Base-by-base conservation (phyloP, 2,888 invertebrate genomes). In the Cetonia aurata region DNA sequence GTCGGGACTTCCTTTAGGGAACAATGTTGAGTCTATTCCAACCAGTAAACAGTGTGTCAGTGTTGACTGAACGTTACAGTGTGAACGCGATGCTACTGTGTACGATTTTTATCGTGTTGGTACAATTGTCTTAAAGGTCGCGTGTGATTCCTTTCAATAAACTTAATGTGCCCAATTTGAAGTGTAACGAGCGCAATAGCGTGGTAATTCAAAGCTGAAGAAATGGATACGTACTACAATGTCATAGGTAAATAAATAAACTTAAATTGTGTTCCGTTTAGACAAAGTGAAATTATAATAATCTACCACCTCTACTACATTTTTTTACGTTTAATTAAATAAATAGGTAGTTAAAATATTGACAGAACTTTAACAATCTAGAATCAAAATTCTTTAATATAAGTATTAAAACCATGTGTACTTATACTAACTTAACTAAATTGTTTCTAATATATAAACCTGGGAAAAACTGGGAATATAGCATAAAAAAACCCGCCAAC, bases 1-100 rank as follows among this genome's bases (percentile, higher is more conserved):
- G 78, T 77, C 77, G 76, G 78, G 74, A 76, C 75, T 75, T 75
- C 75, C 75, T 77, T 73, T 73, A 62, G 71, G 65, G 73, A 75
- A 76, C 74, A 76, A 74, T 73, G 70, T 71, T 53, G 56, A 44
- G 71, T 59, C 71, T 69, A 71, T 71, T 71, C 67, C 41, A 69
- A 53, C 69, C 60, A 62, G 68, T 65, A 71, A 67, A 62, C 71
- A 68, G 68, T 68, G 55, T 53, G 62, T 62, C 62, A 62, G 62
- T 62, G 62, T 62, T 62, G 50, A 62, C 62, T 62, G 50, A 62
- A 62, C 62, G 33, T 62, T 62, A 62, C 62, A 62, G 62, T 62
- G 48, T 62, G 33, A 50, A 62, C 33, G 33, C 25, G 46, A 62
- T 62, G 62, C 17, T 48, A 59, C 59, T 59, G 62, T 50, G 48